These are phyloP conservation scores for Nomada ruficornis DNA, from an alignment of 2,888 invertebrate species.

Conservation along the genomic window DNA sequence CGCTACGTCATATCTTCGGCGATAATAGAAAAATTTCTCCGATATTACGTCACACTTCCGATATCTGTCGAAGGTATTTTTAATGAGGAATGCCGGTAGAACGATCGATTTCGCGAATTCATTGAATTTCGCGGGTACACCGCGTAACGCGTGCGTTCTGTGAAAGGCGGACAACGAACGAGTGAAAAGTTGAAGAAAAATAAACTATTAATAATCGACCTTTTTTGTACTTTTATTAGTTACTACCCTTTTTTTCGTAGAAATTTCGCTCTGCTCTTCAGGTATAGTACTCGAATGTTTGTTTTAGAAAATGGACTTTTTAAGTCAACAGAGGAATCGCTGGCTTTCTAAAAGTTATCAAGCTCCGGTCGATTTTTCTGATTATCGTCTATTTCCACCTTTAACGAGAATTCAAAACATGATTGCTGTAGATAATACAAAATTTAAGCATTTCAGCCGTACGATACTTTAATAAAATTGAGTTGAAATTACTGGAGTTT, in stretches of 20 bases:
- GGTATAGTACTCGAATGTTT: background rate
- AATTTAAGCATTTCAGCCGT: background rate
- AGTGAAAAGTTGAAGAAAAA: background rate
- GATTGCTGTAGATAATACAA: background rate
- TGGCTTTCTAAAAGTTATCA: background rate
- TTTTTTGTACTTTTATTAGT: too few relatives aligned
- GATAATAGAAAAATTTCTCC: slow-evolving; percentile 55
- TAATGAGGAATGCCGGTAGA: slow-evolving; percentile 9
- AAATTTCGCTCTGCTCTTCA: background rate
- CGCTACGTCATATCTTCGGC: slow-evolving; percentile 48
- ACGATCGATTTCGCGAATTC: slow-evolving; percentile 16
- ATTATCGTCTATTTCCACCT: background rate
- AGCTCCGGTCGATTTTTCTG: background rate
- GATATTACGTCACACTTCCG: slow-evolving; percentile 55
- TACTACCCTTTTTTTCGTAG: background rate
- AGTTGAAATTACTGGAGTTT: too few relatives aligned
- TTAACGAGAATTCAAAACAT: background rate
- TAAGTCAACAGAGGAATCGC: background rate
- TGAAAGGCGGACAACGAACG: background rate
- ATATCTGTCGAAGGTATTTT: slow-evolving; percentile 44
- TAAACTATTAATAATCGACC: too few relatives aligned
- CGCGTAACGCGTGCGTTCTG: background rate
- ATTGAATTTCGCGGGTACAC: background rate
- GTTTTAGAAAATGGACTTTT: slow-evolving; percentile 10
- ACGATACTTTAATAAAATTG: background rate